These are phyloP conservation scores for Harpalus rubripes DNA, from an alignment of 2,888 invertebrate genomes.

Conservation along the genomic window DNA sequence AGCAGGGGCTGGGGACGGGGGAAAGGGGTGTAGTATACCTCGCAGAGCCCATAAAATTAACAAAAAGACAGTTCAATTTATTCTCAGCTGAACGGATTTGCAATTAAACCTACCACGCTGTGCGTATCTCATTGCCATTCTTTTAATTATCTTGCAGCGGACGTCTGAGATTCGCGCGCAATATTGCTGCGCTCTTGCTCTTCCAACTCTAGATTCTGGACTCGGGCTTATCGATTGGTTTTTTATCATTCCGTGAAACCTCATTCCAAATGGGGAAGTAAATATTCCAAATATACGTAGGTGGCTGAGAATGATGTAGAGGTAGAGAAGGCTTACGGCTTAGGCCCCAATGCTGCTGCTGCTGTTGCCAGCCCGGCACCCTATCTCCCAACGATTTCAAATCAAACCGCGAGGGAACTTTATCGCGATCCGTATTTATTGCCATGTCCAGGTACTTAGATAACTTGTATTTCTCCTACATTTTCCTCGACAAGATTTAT, in stretches of 20 bases:
- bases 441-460: conserved; percentile 45
- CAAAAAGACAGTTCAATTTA: conserved; percentile 65
- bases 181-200: conserved; percentile 54
- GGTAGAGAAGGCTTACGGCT: conserved; percentile 26
- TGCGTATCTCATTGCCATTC: conserved; percentile 62
- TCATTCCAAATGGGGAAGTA: conserved; percentile 58
- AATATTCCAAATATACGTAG: conserved; percentile 58
- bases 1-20: not conserved
- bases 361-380: not conserved
- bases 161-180: conserved; percentile 47
- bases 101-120: conserved; percentile 56
- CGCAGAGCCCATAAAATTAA: conserved; percentile 59
- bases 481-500: conserved; percentile 31
- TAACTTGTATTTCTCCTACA: conserved; percentile 24
- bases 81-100: conserved; percentile 63
- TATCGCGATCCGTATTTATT: conserved; percentile 51
- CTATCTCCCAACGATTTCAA: conserved; percentile 12
- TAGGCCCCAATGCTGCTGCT: not conserved
- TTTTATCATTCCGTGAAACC: conserved; percentile 53
- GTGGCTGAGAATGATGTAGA: conserved; percentile 50
- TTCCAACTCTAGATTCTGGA: conserved; percentile 6
- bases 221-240: conserved; percentile 43
- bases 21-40: conserved; percentile 29
- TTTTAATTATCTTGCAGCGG: conserved; percentile 59
- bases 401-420: conserved; percentile 33